Evolutionary conservation across 1,140 invertebrate genomes (phyloP), one percentile per base, ranked within the genome.

Genomic region (Polyergus mexicanus): DNA sequence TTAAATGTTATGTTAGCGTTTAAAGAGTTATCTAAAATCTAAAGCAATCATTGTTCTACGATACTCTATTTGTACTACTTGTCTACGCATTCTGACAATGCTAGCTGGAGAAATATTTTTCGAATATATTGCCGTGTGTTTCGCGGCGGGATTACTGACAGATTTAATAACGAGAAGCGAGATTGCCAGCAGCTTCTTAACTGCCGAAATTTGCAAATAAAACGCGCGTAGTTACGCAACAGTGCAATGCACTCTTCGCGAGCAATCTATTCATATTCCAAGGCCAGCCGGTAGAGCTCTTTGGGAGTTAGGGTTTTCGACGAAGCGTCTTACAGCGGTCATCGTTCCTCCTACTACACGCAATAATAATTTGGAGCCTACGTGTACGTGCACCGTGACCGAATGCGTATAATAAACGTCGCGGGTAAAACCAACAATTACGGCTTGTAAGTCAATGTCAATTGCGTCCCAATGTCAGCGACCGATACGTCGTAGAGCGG

Each of bases 191-290:
- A 25, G 66, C n/a, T 41, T 19, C 16, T 51, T 51, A 47, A 56
- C 47, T 74, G 28, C 35, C 75, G 80, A 86, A 89, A 87, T 87
- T 89, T 87, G 90, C 92, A 91, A 94, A 92, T 92, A 91, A 94
- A 92, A 90, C 86, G 83, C 68, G 80, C 80, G 68, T 81, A 77
- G 85, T 94, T 94, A 90, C 92, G 93, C 89, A 94, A 94, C 91
- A 88, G 92, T 91, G 92, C 92, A 92, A 90, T 94, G 94, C 94
- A 93, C 93, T 94, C 93, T 88, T 91, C 91, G 84, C 89, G 89
- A 88, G 87, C 92, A 89, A 83, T 92, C 93, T 94, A 94, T 94
- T 93, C 93, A 90, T 91, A 90, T 90, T 69, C 88, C 91, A 94
- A 94, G 93, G 92, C 91, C 90, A 93, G 87, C 91, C 77, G 85